Conservation (phyloP, 2,888 invertebrate species). For the Phania funesta region DNA sequence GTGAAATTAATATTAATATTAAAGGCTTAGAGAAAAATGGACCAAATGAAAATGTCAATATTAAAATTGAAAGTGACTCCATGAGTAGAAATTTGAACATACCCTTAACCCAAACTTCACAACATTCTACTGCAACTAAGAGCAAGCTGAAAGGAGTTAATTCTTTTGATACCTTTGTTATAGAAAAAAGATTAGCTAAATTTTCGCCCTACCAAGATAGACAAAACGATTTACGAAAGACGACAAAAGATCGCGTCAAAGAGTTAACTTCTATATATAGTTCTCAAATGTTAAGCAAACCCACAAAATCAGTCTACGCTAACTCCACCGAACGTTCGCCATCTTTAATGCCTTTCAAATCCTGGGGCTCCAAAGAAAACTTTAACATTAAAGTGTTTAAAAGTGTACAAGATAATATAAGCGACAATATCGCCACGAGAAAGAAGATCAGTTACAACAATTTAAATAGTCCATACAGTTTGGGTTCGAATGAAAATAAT, state of each 20-base stretch:
- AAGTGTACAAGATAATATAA: not conserved
- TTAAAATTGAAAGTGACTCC: conserved; percentile 71
- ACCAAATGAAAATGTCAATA: conserved; percentile 70
- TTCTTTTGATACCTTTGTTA: conserved; percentile 64
- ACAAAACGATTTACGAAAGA: not conserved
- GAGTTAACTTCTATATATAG: conserved; percentile 41
- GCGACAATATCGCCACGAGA: not conserved
- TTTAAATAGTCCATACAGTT: not conserved
- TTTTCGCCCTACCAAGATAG: conserved; percentile 46
- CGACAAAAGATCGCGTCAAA: not conserved
- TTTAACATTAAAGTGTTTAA: not conserved
- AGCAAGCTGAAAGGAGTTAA: not conserved
- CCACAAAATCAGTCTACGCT: not conserved
- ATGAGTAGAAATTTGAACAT: not conserved
- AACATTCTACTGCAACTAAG: not conserved
- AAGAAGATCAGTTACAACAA: conserved; percentile 3
- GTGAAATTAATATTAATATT: conserved; percentile 74
- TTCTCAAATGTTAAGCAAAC: not conserved
- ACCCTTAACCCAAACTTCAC: not conserved
- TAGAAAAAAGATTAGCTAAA: conserved; percentile 73
- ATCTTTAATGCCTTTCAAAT: conserved; percentile 11
- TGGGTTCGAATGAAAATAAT: not conserved
- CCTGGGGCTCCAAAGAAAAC: not conserved
- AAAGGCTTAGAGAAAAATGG: conserved; percentile 57
- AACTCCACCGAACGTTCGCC: conserved; percentile 30